Conservation (phyloP, 2,113 vertebrate species). For the Gambusia affinis region DNA sequence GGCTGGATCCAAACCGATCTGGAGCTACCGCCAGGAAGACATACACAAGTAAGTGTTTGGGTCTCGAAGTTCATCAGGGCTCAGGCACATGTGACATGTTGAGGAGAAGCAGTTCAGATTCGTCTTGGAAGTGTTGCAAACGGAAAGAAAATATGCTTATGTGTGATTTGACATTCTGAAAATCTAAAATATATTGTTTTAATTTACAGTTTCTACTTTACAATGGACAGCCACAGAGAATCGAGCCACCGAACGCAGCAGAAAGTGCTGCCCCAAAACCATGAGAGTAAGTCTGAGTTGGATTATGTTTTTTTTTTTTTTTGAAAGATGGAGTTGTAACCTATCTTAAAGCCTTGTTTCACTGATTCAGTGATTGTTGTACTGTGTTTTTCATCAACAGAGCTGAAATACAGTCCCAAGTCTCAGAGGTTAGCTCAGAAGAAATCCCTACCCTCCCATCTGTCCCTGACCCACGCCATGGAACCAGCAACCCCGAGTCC, state of each 20-base stretch:
- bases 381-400: slow-evolving; percentile 71
- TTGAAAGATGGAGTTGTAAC: neutral
- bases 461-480: slow-evolving; percentile 73
- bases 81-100: slow-evolving; percentile 15
- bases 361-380: neutral
- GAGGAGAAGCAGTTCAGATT: slow-evolving; percentile 6
- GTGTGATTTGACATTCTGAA: neutral
- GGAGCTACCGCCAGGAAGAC: slow-evolving; percentile 78
- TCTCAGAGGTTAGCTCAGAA: slow-evolving; percentile 76
- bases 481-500: slow-evolving; percentile 67
- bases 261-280: slow-evolving; percentile 58
- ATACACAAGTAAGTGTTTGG: slow-evolving; percentile 85
- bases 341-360: neutral
- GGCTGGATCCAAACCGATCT: slow-evolving; percentile 86
- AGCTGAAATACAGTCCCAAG: slow-evolving; percentile 76
- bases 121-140: neutral
- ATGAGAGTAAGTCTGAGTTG: slow-evolving; percentile 73
- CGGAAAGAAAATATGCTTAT: neutral
- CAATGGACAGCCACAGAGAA: slow-evolving; percentile 81
- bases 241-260: slow-evolving; percentile 76
- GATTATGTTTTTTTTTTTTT: no score
- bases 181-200: neutral
- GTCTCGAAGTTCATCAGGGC: neutral
- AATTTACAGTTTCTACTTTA: slow-evolving; percentile 85
- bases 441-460: slow-evolving; percentile 77